Percentiles rank a stretch among this genome's conserved stretches.
These are phyloP conservation scores for Caprella mutica DNA, from an alignment of 2,888 invertebrate species.

Conservation along the genomic window DNA sequence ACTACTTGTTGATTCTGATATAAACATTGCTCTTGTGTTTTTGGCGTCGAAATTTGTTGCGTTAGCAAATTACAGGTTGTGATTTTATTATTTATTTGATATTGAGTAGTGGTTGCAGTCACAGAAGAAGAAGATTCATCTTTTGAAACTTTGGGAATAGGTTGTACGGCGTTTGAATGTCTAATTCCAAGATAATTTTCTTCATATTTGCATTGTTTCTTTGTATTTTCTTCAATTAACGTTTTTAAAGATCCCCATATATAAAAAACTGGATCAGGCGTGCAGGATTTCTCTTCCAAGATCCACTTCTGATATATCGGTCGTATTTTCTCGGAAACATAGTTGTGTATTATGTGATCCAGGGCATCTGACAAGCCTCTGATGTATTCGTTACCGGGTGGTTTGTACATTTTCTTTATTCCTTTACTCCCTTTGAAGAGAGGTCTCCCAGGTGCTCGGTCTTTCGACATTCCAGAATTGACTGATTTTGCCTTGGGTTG, in stretches of 20 bases:
- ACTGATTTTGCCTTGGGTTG: slow-evolving; percentile 1
- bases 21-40: too few species aligned
- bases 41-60: too few species aligned
- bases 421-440: background rate
- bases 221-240: slow-evolving; percentile 6
- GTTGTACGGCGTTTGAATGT: too few species aligned
- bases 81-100: too few species aligned
- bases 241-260: slow-evolving; percentile 7
- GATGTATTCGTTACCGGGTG: slow-evolving; percentile 8
- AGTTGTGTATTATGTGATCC: slow-evolving; percentile 9
- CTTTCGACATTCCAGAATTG: too few species aligned
- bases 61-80: too few species aligned
- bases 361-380: slow-evolving; percentile 6
- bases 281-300: slow-evolving; percentile 5
- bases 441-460: slow-evolving; percentile 7
- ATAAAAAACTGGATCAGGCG: slow-evolving; percentile 6
- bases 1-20: too few species aligned
- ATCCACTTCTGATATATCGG: slow-evolving; percentile 6
- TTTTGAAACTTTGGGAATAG: too few species aligned
- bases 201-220: too few species aligned
- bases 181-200: too few species aligned
- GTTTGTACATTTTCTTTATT: background rate
- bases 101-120: too few species aligned
- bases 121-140: too few species aligned
- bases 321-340: slow-evolving; percentile 8